Conservation (phyloP, 2,797 vertebrate species). For the Melanotaenia pygmaea region DNA sequence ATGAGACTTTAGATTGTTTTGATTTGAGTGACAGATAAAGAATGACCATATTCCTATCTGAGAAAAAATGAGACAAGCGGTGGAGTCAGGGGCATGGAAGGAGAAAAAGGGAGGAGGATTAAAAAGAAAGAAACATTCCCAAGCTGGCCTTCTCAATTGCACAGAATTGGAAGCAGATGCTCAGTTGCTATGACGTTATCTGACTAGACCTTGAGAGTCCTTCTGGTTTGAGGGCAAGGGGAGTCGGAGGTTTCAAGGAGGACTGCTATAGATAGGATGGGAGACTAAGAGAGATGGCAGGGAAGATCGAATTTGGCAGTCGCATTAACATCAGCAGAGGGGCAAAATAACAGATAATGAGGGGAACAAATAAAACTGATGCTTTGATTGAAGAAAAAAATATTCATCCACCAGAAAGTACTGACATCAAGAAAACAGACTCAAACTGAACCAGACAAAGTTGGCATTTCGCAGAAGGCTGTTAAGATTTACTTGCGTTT, state of each 20-base stretch:
- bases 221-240: slow-evolving; percentile 72
- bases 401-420: slow-evolving; percentile 20
- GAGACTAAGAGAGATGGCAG: slow-evolving; percentile 64
- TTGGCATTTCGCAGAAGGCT: neutral
- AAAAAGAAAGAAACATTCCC: slow-evolving; percentile 78
- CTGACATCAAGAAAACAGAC: slow-evolving; percentile 24
- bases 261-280: slow-evolving; percentile 53
- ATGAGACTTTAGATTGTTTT: slow-evolving; percentile 50
- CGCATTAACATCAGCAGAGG: slow-evolving; percentile 30
- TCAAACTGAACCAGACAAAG: slow-evolving; percentile 21
- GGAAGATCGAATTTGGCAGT: slow-evolving; percentile 38
- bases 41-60: slow-evolving; percentile 39
- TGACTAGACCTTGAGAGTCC: slow-evolving; percentile 79
- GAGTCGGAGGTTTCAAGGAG: slow-evolving; percentile 47
- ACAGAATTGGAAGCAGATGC: slow-evolving; percentile 85
- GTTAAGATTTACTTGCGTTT: slow-evolving; percentile 15
- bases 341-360: slow-evolving; percentile 58
- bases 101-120: slow-evolving; percentile 62
- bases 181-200: slow-evolving; percentile 80
- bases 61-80: slow-evolving; percentile 29
- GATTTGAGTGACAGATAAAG: slow-evolving; percentile 54
- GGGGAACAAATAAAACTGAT: slow-evolving; percentile 19
- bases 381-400: slow-evolving; percentile 25
- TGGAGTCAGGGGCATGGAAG: slow-evolving; percentile 41
- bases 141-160: slow-evolving; percentile 81